Conservation (phyloP, 2,113 vertebrate genomes). For the Hylia prasina region DNA sequence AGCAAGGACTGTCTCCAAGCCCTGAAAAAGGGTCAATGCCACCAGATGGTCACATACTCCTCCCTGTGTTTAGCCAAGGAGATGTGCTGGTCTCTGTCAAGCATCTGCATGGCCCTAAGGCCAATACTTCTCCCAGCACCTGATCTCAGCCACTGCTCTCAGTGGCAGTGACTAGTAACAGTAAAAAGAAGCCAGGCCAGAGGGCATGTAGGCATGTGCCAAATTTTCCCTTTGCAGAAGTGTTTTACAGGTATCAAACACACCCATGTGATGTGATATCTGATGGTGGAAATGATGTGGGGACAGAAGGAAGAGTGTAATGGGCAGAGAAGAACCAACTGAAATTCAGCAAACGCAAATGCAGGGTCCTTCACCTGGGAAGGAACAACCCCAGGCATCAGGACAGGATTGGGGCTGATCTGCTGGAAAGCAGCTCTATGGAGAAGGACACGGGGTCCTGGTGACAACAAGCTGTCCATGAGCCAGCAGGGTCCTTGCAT, state of each 20-base stretch:
- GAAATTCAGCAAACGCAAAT: background rate
- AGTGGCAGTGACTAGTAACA: background rate
- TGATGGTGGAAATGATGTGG: background rate
- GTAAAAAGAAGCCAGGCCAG: background rate
- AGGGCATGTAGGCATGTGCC: fast-evolving
- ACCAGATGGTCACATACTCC: background rate
- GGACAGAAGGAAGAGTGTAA: background rate
- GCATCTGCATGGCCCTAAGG: background rate
- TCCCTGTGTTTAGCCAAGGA: background rate
- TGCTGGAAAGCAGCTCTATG: background rate
- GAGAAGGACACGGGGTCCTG: background rate
- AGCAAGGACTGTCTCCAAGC: background rate
- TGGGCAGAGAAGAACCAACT: background rate
- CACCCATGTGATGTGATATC: background rate
- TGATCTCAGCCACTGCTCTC: background rate
- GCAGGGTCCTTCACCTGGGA: background rate
- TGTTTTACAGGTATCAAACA: background rate
- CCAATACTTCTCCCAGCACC: background rate
- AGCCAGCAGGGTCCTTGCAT: background rate
- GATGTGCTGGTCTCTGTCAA: background rate
- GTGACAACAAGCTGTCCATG: background rate
- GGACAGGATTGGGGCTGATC: background rate
- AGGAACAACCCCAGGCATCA: background rate
- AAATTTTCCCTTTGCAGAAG: background rate
- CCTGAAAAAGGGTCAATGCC: background rate